Conservation (phyloP, 2,797 vertebrate genomes). For the Odontamblyopus rebecca region DNA sequence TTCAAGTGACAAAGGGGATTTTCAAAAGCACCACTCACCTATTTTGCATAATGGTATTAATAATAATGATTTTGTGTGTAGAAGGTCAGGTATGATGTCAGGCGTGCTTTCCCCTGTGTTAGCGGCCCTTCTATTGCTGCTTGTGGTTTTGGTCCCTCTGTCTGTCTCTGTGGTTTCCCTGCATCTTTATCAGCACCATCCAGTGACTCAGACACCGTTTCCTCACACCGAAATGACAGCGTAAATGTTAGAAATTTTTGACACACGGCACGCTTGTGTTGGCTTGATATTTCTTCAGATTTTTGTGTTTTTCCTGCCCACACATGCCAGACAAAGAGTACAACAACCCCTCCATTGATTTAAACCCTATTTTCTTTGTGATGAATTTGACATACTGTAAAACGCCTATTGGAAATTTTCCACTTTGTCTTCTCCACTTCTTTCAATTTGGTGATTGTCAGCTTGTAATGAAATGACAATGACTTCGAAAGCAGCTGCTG, state of each 20-base stretch:
- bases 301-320: slow-evolving; percentile 41
- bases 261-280: slow-evolving; percentile 6
- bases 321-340: slow-evolving; percentile 51
- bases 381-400: slow-evolving; percentile 68
- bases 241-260: slow-evolving; percentile 29
- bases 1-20: slow-evolving; percentile 30
- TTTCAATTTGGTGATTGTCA: slow-evolving; percentile 58
- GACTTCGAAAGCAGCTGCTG: slow-evolving; percentile 57
- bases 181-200: slow-evolving; percentile 23
- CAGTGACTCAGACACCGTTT: slow-evolving; percentile 33
- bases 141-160: slow-evolving; percentile 33
- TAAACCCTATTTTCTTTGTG: slow-evolving; percentile 67
- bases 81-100: slow-evolving; percentile 71
- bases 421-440: slow-evolving; percentile 55
- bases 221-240: slow-evolving; percentile 1
- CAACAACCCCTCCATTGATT: slow-evolving; percentile 55
- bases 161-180: slow-evolving; percentile 60
- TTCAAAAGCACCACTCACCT: slow-evolving; percentile 28
- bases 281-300: slow-evolving; percentile 29
- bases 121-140: slow-evolving; percentile 26
- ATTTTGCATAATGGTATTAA: slow-evolving; percentile 43
- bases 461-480: slow-evolving; percentile 54
- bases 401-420: slow-evolving; percentile 71
- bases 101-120: slow-evolving; percentile 56
- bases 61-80: slow-evolving; percentile 31